phyloP scores from a whole-genome alignment of 2,888 invertebrate species.

The Prenolepis imparis region DNA sequence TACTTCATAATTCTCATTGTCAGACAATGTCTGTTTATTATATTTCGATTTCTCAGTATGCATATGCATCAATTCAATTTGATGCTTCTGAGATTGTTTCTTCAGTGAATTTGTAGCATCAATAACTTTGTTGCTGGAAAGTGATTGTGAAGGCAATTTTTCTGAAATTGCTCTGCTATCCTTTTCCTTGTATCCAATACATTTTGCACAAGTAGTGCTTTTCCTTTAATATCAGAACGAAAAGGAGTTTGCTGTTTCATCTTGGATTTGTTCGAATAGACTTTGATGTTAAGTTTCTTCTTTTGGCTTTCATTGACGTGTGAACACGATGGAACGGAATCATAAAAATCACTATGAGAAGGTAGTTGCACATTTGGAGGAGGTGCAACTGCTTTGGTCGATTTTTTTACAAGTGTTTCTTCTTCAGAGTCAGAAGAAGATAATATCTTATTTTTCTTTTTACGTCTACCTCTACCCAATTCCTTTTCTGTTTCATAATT shows the following conservation, averaged over 20 bases:
- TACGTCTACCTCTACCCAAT: constrained; percentile 6
- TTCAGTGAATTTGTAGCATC: neutral
- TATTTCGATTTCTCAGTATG: neutral
- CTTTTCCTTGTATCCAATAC: constrained; percentile 15
- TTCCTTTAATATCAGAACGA: neutral
- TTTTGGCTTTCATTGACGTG: neutral
- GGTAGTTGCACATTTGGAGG: constrained; percentile 12
- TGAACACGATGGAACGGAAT: neutral
- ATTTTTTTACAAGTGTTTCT: constrained; percentile 18
- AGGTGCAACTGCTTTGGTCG: constrained; percentile 14
- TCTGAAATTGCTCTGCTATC: neutral
- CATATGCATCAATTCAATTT: neutral
- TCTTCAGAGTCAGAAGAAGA: neutral
- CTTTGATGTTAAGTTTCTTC: constrained; percentile 12
- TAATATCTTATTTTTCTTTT: neutral
- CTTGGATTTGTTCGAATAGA: neutral
- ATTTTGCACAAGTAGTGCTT: constrained; percentile 2
- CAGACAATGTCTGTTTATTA: constrained; percentile 10
- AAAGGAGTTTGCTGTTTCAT: neutral
- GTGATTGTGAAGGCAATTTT: constrained; percentile 9
- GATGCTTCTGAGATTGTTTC: neutral
- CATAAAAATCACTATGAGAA: neutral
- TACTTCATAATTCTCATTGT: neutral
- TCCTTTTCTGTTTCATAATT: constrained; percentile 25
- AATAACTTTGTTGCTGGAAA: constrained; percentile 1